Percentiles rank a stretch among this genome's conserved stretches.
phyloP scores from a whole-genome alignment of 2,888 invertebrate species.

The Lochmaea crataegi region DNA sequence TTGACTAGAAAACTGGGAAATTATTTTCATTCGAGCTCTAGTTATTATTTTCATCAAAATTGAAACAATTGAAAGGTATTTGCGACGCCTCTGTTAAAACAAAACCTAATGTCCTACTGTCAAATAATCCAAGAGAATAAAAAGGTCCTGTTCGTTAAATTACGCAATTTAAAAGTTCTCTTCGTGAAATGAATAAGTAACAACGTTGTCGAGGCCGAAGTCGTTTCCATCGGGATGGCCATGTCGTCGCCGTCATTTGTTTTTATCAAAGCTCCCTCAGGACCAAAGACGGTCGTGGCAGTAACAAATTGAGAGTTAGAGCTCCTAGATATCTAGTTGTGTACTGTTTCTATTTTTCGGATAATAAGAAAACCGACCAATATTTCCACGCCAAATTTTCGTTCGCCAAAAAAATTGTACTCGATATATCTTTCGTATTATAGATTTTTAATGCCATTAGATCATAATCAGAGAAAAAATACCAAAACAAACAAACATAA shows the following conservation, averaged over 20 bases:
- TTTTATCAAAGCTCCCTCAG: constrained; percentile 62
- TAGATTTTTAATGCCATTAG: no score
- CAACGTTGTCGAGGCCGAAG: constrained; percentile 58
- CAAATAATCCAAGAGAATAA: constrained; percentile 55
- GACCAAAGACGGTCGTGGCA: constrained; percentile 54
- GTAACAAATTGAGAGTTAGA: constrained; percentile 51
- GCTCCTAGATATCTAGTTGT: constrained; percentile 12
- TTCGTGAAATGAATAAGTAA: constrained; percentile 67
- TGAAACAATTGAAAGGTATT: no score
- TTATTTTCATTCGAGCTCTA: background rate
- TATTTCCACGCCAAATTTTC: no score
- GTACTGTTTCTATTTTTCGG: constrained; percentile 1
- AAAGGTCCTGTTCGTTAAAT: constrained; percentile 63
- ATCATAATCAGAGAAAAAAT: no score
- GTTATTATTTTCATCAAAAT: no score
- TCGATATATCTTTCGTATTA: no score
- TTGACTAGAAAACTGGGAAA: no score
- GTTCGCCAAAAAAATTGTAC: no score
- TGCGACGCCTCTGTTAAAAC: constrained; percentile 19
- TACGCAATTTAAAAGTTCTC: constrained; percentile 67
- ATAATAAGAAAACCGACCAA: no score
- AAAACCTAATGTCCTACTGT: constrained; percentile 9
- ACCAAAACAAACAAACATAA: no score
- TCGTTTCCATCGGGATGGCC: constrained; percentile 63
- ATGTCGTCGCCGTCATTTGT: constrained; percentile 65